Percentiles rank a stretch among this genome's conserved stretches.
These are phyloP conservation scores for Melanerpes formicivorus DNA, from an alignment of 2,113 vertebrate genomes.

Conservation along the genomic window DNA sequence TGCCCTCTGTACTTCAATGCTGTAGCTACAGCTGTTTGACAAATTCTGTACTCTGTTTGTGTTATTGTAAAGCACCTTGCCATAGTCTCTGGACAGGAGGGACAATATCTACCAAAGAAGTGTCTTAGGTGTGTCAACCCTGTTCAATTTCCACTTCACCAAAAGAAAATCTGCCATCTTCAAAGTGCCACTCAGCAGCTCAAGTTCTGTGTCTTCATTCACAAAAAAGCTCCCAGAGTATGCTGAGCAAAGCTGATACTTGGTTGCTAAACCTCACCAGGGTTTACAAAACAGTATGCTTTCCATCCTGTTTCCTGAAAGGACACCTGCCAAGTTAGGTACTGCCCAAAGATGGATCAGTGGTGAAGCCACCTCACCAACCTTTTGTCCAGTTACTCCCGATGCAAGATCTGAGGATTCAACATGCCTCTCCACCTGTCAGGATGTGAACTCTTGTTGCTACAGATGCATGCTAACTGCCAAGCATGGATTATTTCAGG, in stretches of 20 bases:
- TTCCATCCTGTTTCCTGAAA: not conserved
- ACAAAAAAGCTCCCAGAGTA: not conserved
- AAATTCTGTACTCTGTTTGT: not conserved
- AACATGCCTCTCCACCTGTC: not conserved
- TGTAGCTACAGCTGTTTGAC: not conserved
- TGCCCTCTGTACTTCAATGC: not conserved
- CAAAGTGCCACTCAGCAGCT: not conserved
- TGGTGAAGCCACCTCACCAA: not conserved
- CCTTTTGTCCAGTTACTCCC: not conserved
- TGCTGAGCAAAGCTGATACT: not conserved
- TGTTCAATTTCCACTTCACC: not conserved
- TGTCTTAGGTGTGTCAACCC: not conserved
- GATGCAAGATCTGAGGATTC: not conserved
- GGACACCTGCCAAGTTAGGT: rapidly evolving
- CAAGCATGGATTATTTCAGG: not conserved
- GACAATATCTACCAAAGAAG: not conserved
- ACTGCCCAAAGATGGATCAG: not conserved
- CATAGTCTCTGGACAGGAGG: not conserved
- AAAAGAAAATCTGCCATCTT: not conserved
- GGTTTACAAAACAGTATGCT: not conserved
- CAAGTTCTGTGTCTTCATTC: not conserved
- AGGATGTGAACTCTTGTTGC: rapidly evolving
- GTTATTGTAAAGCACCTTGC: not conserved
- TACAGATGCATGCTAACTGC: not conserved
- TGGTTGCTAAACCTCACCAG: not conserved